Evolutionary conservation across 2,888 invertebrate genomes (phyloP), one percentile per base, ranked within the genome.

Genomic region (Plagodis pulveraria): DNA sequence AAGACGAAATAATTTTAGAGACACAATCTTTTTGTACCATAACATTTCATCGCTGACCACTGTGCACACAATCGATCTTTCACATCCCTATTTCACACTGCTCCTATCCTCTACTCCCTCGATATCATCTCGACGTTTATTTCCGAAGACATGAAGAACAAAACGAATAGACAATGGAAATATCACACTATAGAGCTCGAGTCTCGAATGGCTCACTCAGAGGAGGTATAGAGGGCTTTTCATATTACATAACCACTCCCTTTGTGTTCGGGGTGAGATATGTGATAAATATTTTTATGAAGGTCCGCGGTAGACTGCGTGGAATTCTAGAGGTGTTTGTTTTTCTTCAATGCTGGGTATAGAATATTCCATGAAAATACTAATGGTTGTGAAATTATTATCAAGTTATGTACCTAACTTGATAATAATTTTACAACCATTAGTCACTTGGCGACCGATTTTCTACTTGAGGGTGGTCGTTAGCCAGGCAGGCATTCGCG

Each of bases 71-170:
- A 34, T 44, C 33, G 22, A 38, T 47, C 36, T n/a, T 34, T 41
- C 12, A 34, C 35, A n/a, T 33, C 10, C 5, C 36, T 22, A 32
- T 40, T 36, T 7, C 8, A 5, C 36, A 36, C 36, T 9, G 10
- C 1, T 7, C 4, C 53, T 54, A 59, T 58, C 50, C 58, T 50
- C 42, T 22, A 50, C 35, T 46, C 50, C 35, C 41, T 53, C 54
- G 54, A 54, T 50, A 58, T 22, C 48, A 81, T 81, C 76, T 71
- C 56, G 73, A 72, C 74, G 72, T 68, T 61, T 76, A 76, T 76
- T 77, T 80, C 77, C 78, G 76, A 77, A 55, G 50, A 56, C 68
- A 52, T 48, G 65, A 66, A 62, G 67, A 76, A 76, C 75, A 74
- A 76, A 73, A 68, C 65, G 51, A 45, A 11, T 56, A 66, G 65